phyloP scores from a whole-genome alignment of 2,888 invertebrate genomes.

The Eupithecia dodoneata region DNA sequence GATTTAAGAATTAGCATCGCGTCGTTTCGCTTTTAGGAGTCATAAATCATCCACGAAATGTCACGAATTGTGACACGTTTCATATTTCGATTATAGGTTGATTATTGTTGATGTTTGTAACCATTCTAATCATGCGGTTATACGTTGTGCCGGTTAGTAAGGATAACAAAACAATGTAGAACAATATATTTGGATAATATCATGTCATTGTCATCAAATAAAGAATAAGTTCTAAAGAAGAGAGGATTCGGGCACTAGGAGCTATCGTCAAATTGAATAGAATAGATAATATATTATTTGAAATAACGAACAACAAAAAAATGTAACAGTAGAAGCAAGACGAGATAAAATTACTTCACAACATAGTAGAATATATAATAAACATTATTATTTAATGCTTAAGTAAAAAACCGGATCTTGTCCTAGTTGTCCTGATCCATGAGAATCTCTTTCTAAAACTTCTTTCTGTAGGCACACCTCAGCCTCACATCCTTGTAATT shows the following conservation, averaged over 20 bases:
- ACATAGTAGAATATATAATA: background rate
- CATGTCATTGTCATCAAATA: too few species aligned
- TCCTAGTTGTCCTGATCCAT: background rate
- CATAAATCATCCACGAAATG: conserved; percentile 57
- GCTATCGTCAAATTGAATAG: too few species aligned
- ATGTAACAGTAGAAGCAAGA: too few species aligned
- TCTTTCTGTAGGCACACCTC: background rate
- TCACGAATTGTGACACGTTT: background rate
- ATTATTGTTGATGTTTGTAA: background rate
- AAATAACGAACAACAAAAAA: too few species aligned
- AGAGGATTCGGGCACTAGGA: too few species aligned
- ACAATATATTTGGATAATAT: too few species aligned
- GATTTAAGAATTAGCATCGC: conserved; percentile 60
- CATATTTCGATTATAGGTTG: background rate
- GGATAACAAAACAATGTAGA: too few species aligned
- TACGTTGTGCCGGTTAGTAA: too few species aligned
- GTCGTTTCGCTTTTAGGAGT: conserved; percentile 57
- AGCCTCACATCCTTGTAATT: background rate
- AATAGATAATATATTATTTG: too few species aligned
- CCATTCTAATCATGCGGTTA: background rate
- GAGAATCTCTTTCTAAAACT: background rate
- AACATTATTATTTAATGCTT: background rate
- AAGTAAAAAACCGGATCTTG: background rate
- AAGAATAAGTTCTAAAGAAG: too few species aligned
- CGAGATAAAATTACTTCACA: too few species aligned